Conservation (phyloP, 2,888 invertebrate genomes). For the Autographa pulchrina region DNA sequence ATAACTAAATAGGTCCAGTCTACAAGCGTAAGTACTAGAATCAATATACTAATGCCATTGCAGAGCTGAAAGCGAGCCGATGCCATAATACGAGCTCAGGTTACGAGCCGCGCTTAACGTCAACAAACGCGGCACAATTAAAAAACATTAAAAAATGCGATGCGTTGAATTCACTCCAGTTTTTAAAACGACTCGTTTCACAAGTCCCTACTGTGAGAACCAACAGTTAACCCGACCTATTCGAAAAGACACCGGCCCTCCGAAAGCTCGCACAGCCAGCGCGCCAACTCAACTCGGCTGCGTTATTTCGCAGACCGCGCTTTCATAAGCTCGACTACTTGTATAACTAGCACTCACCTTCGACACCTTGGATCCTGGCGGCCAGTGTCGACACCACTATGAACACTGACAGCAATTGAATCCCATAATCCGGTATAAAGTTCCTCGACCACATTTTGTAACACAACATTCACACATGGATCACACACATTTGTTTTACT, state of each 20-base stretch:
- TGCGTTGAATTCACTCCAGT: slow-evolving; percentile 87
- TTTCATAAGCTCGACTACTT: slow-evolving; percentile 85
- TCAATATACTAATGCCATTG: slow-evolving; percentile 41
- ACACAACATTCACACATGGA: slow-evolving; percentile 90
- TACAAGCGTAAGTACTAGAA: slow-evolving; percentile 35
- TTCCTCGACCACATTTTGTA: slow-evolving; percentile 92
- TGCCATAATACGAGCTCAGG: slow-evolving; percentile 69
- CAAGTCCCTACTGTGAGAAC: slow-evolving; percentile 88
- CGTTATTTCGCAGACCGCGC: slow-evolving; percentile 76
- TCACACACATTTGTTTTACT: slow-evolving; percentile 89
- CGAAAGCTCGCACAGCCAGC: slow-evolving; percentile 73
- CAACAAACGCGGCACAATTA: slow-evolving; percentile 81
- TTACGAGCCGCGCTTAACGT: slow-evolving; percentile 69
- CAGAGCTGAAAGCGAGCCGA: slow-evolving; percentile 59
- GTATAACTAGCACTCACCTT: slow-evolving; percentile 87
- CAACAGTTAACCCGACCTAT: slow-evolving; percentile 79
- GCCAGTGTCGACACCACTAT: slow-evolving; percentile 84
- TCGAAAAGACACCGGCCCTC: slow-evolving; percentile 64
- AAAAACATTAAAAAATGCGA: slow-evolving; percentile 86
- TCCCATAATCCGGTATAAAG: slow-evolving; percentile 92
- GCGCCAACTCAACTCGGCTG: slow-evolving; percentile 74
- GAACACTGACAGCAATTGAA: slow-evolving; percentile 88
- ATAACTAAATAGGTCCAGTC: slow-evolving; percentile 29
- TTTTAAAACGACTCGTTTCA: slow-evolving; percentile 88
- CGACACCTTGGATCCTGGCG: slow-evolving; percentile 86